Percentiles rank a stretch among this genome's conserved stretches.
Evolutionary conservation across 2,113 vertebrate species (phyloP).

Genomic region (Cheirogaleus medius): DNA sequence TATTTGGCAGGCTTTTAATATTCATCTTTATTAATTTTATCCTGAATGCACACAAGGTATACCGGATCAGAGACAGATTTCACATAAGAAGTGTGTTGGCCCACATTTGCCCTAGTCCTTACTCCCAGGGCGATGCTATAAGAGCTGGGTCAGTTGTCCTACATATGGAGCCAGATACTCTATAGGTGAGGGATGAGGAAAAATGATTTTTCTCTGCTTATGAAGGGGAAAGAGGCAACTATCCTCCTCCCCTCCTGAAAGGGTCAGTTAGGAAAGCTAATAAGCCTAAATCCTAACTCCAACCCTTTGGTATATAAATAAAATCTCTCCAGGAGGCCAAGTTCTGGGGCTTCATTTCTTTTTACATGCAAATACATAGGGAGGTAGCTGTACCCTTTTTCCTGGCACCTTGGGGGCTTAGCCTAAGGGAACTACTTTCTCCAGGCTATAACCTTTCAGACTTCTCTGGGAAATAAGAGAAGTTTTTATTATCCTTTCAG

Average conservation of each 20-base stretch:
- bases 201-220: background rate
- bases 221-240: background rate
- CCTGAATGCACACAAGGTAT: background rate
- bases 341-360: background rate
- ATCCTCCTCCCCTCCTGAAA: background rate
- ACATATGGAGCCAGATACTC: background rate
- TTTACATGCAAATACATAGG: background rate
- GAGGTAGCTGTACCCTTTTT: background rate
- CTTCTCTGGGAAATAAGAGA: background rate
- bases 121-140: background rate
- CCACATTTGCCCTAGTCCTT: background rate
- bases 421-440: background rate
- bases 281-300: background rate
- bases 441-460: background rate
- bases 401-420: background rate
- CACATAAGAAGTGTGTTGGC: background rate
- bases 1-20: background rate
- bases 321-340: background rate
- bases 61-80: background rate
- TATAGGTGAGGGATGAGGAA: background rate
- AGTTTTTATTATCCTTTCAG: background rate
- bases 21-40: constrained; percentile 11
- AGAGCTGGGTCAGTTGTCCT: background rate
- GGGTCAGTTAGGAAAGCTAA: background rate
- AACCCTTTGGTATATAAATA: background rate